Evolutionary conservation across 2,113 vertebrate genomes (phyloP).

Genomic region (Brachyhypopomus gauderio): DNA sequence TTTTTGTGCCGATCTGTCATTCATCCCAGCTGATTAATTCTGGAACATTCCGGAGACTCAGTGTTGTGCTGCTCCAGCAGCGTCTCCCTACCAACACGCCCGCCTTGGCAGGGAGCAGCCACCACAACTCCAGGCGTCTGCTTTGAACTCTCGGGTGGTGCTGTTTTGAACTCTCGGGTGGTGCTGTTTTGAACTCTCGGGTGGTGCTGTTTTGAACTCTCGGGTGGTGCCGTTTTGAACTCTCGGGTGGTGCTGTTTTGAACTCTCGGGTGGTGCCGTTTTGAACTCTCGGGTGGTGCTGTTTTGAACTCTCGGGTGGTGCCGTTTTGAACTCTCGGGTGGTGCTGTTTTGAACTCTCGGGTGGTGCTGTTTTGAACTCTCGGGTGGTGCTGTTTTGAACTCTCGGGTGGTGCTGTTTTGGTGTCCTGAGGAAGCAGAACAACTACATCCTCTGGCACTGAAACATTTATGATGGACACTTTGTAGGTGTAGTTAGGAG

Average conservation of each 20-base stretch:
- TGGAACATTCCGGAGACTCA: not conserved
- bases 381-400: not conserved
- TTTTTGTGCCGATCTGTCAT: conserved; percentile 9
- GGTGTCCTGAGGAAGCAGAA: too few relatives aligned
- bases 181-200: not conserved
- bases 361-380: not conserved
- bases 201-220: too few relatives aligned
- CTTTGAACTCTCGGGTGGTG: not conserved
- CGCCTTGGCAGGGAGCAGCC: not conserved
- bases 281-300: not conserved
- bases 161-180: too few relatives aligned
- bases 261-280: too few relatives aligned
- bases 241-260: not conserved
- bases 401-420: too few relatives aligned
- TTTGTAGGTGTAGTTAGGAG: too few relatives aligned
- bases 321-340: not conserved
- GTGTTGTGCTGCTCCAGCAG: too few relatives aligned
- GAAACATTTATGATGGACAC: too few relatives aligned
- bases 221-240: not conserved
- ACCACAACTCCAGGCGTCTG: not conserved
- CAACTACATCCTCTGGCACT: too few relatives aligned
- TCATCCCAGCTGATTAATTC: conserved; percentile 3
- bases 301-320: too few relatives aligned
- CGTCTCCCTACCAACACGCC: not conserved
- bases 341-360: too few relatives aligned